Evolutionary conservation across 1,140 invertebrate species (phyloP), one percentile per base, ranked within the genome.

Genomic region (Rhopalosiphum padi): DNA sequence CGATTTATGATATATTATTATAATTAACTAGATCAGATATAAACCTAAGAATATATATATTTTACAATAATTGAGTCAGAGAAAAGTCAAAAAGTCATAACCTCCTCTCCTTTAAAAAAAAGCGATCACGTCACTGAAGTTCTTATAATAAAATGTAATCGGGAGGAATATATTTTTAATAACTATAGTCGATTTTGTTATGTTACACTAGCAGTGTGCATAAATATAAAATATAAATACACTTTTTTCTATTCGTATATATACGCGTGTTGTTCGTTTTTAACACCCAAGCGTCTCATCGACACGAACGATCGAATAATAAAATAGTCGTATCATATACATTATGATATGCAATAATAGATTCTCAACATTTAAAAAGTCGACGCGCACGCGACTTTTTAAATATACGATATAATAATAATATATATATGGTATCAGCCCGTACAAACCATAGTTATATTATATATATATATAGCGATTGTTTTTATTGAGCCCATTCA

Each of bases 401-500:
- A 68, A 68, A 68, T 18, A n/a, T 51, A 51, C 15, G 11, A 68
- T 68, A 51, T 51, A 68, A 68, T 53, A 53, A 68, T 82, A 82
- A 41, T 77, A 37, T 25, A 41, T 35, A 23, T 43, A 30, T 1
- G 4, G 85, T 87, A 87, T 46, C 85, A 85, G 23, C 37, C 83
- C 22, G 83, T 85, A 85, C 83, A 41, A 85, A 85, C 83, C 37
- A 41, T 23, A 85, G 25, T 25, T 18, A 82, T 35, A 35, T 35
- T 18, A 6, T 6, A 18, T 9, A 21, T 35, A n/a, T 51, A 23
- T 51, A 51, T 8, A 35, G 35, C 30, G 87, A 89, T 53, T 87
- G 86, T 87, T 87, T 89, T 53, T 88, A 88, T 51, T 35, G 86
- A 51, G n/a, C 86, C 46, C 86, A 22, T 88, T 87, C 48, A 51